These are phyloP conservation scores for Dendrocincla fuliginosa DNA, from an alignment of 2,797 vertebrate species.

Conservation along the genomic window DNA sequence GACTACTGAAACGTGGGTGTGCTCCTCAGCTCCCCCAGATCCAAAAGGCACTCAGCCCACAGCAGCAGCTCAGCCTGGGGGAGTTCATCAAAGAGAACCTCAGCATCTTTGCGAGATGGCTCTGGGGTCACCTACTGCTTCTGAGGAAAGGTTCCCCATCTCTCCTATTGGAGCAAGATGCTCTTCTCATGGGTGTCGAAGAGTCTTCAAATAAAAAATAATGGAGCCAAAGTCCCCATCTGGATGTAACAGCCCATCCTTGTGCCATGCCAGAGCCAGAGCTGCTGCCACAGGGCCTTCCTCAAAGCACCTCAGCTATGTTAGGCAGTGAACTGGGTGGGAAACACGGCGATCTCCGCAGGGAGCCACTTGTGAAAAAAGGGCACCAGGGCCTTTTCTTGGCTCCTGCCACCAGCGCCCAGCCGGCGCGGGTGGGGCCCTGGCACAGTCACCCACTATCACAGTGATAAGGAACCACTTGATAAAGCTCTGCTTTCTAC, in stretches of 20 bases:
- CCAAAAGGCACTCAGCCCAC: background rate
- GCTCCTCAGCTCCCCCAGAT: background rate
- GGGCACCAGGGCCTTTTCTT: background rate
- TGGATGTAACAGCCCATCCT: rapidly evolving
- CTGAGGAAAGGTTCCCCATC: background rate
- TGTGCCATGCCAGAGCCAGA: rapidly evolving
- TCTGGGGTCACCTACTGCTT: rapidly evolving
- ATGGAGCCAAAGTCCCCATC: rapidly evolving
- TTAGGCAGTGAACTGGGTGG: background rate
- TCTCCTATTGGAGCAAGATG: background rate
- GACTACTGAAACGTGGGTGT: rapidly evolving
- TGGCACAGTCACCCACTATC: background rate
- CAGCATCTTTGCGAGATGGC: rapidly evolving
- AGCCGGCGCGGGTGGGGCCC: background rate
- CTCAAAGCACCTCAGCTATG: rapidly evolving
- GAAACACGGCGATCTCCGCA: background rate
- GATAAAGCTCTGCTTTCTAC: background rate
- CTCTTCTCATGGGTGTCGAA: background rate
- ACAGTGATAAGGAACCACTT: background rate
- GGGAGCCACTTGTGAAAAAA: background rate
- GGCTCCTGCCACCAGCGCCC: background rate
- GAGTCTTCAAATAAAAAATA: background rate
- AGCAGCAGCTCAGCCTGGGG: background rate
- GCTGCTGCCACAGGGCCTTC: background rate
- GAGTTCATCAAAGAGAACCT: background rate